Percentiles rank a stretch among this genome's conserved stretches.
phyloP scores from a whole-genome alignment of 2,888 invertebrate species.

The Drosophila buzzatii region DNA sequence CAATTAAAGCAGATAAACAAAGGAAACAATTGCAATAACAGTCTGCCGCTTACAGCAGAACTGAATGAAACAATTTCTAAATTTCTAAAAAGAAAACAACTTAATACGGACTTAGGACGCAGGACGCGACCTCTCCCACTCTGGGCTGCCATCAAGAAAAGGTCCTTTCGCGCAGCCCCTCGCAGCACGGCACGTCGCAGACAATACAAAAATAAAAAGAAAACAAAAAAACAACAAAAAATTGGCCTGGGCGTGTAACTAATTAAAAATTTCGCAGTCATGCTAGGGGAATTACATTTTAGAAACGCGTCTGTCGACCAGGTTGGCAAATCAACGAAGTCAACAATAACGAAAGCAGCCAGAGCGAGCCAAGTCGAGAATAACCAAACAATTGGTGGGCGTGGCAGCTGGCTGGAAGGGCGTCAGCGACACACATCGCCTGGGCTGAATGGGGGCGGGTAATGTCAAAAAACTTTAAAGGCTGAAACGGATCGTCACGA shows the following conservation, averaged over 20 bases:
- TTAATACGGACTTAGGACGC: constrained; percentile 63
- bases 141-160: constrained; percentile 30
- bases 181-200: constrained; percentile 12
- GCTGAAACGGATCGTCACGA: constrained; percentile 60
- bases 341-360: constrained; percentile 39
- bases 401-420: not conserved
- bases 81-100: constrained; percentile 72
- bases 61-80: constrained; percentile 60
- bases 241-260: constrained; percentile 55
- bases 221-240: not conserved
- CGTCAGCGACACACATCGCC: constrained; percentile 4
- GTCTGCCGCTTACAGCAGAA: constrained; percentile 47
- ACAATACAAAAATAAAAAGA: constrained; percentile 18
- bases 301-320: constrained; percentile 56
- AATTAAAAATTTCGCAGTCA: constrained; percentile 79
- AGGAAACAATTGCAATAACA: constrained; percentile 74
- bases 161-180: constrained; percentile 15
- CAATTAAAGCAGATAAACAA: constrained; percentile 79
- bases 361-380: constrained; percentile 3
- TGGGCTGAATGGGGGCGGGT: not conserved
- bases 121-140: not conserved
- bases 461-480: constrained; percentile 67
- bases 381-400: constrained; percentile 30
- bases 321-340: constrained; percentile 74
- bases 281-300: constrained; percentile 78